Conservation (phyloP, 1,140 invertebrate species). For the Ceratosolen fusciceps region DNA sequence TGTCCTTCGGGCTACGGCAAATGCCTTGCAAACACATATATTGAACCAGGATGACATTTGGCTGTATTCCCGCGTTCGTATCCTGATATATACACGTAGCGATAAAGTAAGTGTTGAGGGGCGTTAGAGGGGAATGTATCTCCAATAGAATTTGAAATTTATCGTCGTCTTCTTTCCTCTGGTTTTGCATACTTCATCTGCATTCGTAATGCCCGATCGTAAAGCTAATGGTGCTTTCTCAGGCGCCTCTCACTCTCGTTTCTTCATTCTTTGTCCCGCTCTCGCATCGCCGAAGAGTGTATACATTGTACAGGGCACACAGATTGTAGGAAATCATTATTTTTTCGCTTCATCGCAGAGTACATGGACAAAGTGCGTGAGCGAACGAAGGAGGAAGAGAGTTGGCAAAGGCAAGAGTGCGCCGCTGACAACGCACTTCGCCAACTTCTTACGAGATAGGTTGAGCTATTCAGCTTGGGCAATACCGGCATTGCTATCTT, state of each 20-base stretch:
- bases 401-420: background rate
- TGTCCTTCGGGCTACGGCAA: constrained; percentile 25
- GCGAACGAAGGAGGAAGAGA: background rate
- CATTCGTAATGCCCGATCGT: constrained; percentile 58
- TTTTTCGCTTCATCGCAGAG: constrained; percentile 37
- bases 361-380: constrained; percentile 26
- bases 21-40: constrained; percentile 54
- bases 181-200: constrained; percentile 60
- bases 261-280: background rate
- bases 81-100: background rate
- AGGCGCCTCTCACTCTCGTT: background rate
- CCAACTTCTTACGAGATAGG: constrained; percentile 29
- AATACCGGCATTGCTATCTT: constrained; percentile 35
- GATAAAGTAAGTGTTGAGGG: constrained; percentile 35
- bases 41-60: constrained; percentile 53
- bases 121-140: constrained; percentile 54
- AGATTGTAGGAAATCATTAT: constrained; percentile 32
- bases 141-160: constrained; percentile 66
- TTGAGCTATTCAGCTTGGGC: constrained; percentile 7
- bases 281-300: no score
- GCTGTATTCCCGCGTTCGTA: background rate
- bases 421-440: constrained; percentile 45
- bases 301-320: constrained; percentile 4
- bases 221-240: constrained; percentile 61
- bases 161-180: constrained; percentile 53